Conservation (phyloP, 1,140 invertebrate species). For the Heliconius congener region DNA sequence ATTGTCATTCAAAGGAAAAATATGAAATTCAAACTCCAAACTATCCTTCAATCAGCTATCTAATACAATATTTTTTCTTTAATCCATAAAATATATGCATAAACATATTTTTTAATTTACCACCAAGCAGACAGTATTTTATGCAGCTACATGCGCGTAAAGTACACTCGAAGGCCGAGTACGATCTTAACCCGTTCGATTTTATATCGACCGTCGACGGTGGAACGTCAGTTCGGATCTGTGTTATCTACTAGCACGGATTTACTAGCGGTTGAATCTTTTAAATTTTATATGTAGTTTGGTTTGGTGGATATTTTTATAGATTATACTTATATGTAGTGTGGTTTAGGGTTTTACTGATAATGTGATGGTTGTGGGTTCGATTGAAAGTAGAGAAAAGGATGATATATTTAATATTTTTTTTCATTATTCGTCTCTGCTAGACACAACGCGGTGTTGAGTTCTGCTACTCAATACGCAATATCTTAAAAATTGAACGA, state of each 20-base stretch:
- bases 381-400: too few species aligned
- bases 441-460: too few species aligned
- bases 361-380: too few species aligned
- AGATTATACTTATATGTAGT: background rate
- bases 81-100: background rate
- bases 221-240: conserved; percentile 3
- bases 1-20: too few species aligned
- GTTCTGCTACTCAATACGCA: too few species aligned
- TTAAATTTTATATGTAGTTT: conserved; percentile 5
- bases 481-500: too few species aligned
- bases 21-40: too few species aligned
- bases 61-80: too few species aligned
- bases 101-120: background rate
- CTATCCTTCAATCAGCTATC: too few species aligned
- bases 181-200: conserved; percentile 9
- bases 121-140: conserved; percentile 4
- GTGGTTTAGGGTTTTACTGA: too few species aligned
- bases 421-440: too few species aligned
- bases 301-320: background rate
- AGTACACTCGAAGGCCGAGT: conserved; percentile 3
- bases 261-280: background rate
- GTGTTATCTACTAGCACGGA: background rate
- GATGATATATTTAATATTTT: too few species aligned
- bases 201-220: conserved; percentile 5
- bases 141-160: background rate